Evolutionary conservation across 2,797 vertebrate species (phyloP), one percentile per base, ranked within the genome.

Genomic region (Leptoclinus maculatus): DNA sequence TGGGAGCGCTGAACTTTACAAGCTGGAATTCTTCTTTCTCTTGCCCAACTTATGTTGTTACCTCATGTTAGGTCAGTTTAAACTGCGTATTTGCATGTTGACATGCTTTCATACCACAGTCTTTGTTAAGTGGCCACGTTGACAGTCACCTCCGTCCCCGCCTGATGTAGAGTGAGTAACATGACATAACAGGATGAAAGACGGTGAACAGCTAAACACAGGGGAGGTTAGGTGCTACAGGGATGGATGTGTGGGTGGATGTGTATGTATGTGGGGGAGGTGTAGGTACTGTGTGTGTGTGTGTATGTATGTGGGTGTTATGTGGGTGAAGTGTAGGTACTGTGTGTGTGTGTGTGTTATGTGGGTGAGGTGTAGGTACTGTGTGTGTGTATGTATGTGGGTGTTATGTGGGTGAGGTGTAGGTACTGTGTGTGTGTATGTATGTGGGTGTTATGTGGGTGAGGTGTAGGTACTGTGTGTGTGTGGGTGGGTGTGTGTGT

Each of bases 361-460:
- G 80, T 71, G 71, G 73, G 79, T 82, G 56, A n/a, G 58, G 49
- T 82, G 71, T n/a, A n/a, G n/a, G n/a, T n/a, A n/a, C n/a, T 77
- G 47, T 69, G 39, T 38, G 21, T 51, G 56, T 83, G 78, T 59
- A n/a, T n/a, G n/a, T n/a, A n/a, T n/a, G n/a, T n/a, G n/a, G n/a
- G 3, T 83, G 78, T 59, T 49, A 59, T 83, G 79, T 62, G 83
- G 80, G 82, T 89, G 79, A n/a, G 70, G 91, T 89, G 80, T 45
- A 74, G 25, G 34, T 36, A 65, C 72, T 2, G 45, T 17, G 41
- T 4, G 14, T 5, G 41, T 34, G 34, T 34, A 49, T 76, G 80
- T 54, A n/a, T n/a, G n/a, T n/a, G n/a, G n/a, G n/a, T n/a, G n/a
- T n/a, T n/a, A n/a, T n/a, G n/a, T n/a, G n/a, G n/a, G n/a, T n/a